Evolutionary conservation across 2,888 invertebrate genomes (phyloP).

Genomic region (Bimastos eiseni): DNA sequence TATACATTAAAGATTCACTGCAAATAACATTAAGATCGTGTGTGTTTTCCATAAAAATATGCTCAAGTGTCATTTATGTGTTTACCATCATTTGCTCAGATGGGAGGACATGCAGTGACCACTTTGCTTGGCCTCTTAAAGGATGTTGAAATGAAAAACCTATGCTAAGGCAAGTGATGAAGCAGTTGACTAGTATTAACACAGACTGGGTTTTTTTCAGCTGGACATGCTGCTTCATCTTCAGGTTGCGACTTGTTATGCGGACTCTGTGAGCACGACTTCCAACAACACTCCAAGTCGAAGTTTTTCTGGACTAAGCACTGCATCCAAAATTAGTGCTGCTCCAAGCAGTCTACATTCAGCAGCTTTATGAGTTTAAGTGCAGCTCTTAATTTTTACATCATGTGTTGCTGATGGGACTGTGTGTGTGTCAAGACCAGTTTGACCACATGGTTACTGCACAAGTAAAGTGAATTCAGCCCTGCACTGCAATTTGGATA

Average conservation of each 20-base stretch:
- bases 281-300: neutral
- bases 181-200: neutral
- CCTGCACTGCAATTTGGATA: too few species aligned
- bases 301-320: neutral
- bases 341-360: conserved; percentile 13
- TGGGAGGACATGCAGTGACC: neutral
- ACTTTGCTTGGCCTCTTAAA: neutral
- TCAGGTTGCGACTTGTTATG: neutral
- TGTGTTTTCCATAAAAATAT: neutral
- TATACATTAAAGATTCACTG: neutral
- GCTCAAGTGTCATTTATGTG: neutral
- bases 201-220: neutral
- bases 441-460: too few species aligned
- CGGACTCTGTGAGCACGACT: conserved; percentile 2
- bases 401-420: neutral
- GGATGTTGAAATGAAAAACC: neutral
- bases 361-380: neutral
- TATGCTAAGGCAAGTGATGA: neutral
- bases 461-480: too few species aligned
- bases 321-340: conserved; percentile 13
- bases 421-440: too few species aligned
- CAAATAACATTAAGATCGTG: neutral
- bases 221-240: conserved; percentile 25
- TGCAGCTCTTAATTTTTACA: neutral
- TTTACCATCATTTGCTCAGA: neutral